Evolutionary conservation across 30 jellyfish, hydroid and myxozoan genomes (phyloP).

Genomic region (Clytia hemisphaerica): DNA sequence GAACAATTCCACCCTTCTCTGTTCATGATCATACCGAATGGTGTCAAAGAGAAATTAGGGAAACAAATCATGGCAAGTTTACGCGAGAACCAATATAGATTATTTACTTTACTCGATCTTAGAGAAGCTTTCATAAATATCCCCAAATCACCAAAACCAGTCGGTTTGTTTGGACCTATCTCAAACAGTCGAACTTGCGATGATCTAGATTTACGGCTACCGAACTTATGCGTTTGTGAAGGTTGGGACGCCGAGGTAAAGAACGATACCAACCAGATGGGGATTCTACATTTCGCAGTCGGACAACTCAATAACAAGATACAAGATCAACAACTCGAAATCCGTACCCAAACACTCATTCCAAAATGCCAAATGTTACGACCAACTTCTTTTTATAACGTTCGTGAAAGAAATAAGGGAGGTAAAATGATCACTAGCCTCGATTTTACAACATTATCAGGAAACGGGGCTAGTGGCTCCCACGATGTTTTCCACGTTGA

Average conservation of each 20-base stretch:
- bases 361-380: conserved; percentile 43
- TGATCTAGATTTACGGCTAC: conserved; percentile 44
- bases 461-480: conserved; percentile 34
- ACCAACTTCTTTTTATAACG: conserved; percentile 39
- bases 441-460: conserved; percentile 50
- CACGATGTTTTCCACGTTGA: conserved; percentile 64
- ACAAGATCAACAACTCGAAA: not conserved
- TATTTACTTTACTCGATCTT: conserved; percentile 40
- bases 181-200: conserved; percentile 42
- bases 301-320: conserved; percentile 15
- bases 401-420: conserved; percentile 50
- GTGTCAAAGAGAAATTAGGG: conserved; percentile 22
- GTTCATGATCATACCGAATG: conserved; percentile 48
- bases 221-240: conserved; percentile 56
- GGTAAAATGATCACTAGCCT: conserved; percentile 34
- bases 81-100: conserved; percentile 26
- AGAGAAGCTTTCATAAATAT: conserved; percentile 36
- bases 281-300: not conserved
- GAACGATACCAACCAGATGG: not conserved
- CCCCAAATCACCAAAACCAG: not conserved
- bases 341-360: not conserved
- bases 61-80: conserved; percentile 19
- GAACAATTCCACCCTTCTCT: conserved; percentile 61
- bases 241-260: conserved; percentile 44
- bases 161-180: conserved; percentile 43